Evolutionary conservation across 2,797 vertebrate genomes (phyloP).

Genomic region (Philypnodon macrostomus): DNA sequence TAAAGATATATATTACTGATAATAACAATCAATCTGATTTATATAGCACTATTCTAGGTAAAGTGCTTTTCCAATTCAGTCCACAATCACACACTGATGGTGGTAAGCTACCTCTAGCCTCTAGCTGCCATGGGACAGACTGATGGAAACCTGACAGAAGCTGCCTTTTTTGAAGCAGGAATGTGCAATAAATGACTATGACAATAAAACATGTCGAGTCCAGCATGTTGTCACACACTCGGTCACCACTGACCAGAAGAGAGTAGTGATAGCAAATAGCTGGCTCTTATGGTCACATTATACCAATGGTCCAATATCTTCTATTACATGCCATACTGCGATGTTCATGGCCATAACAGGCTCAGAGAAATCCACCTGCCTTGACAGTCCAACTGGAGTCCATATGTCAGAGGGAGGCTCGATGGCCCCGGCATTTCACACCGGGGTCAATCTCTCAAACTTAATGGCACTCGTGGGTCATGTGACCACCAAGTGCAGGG

Average conservation of each 20-base stretch:
- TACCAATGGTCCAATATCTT: conserved; percentile 46
- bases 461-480: conserved; percentile 68
- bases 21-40: no score
- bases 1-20: no score
- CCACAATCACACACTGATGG: no score
- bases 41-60: no score
- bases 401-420: conserved; percentile 69
- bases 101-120: no score
- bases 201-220: not conserved
- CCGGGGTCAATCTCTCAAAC: conserved; percentile 74
- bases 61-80: no score
- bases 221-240: conserved; percentile 15
- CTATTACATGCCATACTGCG: conserved; percentile 60
- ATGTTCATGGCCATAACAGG: conserved; percentile 64
- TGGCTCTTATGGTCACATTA: conserved; percentile 60
- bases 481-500: conserved; percentile 64
- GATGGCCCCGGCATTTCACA: conserved; percentile 51
- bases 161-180: no score
- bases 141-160: no score
- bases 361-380: conserved; percentile 62
- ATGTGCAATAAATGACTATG: no score
- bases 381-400: conserved; percentile 58
- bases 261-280: conserved; percentile 52
- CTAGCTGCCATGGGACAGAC: no score
- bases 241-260: conserved; percentile 34